A percentile compares a stretch with the other conserved stretches of the same genome.
These are phyloP conservation scores for Atherinomorus stipes DNA, from an alignment of 2,113 vertebrate genomes.

Conservation along the genomic window DNA sequence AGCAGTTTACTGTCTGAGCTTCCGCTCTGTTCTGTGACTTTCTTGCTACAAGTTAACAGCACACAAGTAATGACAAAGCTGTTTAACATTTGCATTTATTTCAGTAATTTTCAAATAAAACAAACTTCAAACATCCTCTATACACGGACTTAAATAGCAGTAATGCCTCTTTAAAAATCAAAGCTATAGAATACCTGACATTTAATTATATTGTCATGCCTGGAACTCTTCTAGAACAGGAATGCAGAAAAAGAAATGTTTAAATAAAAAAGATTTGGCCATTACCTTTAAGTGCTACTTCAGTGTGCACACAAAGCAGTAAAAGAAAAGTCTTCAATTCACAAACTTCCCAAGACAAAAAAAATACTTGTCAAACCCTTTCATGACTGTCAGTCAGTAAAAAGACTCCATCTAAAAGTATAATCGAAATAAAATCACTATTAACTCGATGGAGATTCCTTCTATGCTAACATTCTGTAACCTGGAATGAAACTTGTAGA, in stretches of 20 bases:
- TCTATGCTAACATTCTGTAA: not conserved
- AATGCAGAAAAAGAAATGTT: slow-evolving; percentile 34
- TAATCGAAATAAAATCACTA: not conserved
- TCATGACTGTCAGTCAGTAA: not conserved
- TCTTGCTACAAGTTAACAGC: not conserved
- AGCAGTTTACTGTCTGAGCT: no score
- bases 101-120: slow-evolving; percentile 7
- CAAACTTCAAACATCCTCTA: slow-evolving; percentile 23
- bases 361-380: not conserved
- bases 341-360: not conserved
- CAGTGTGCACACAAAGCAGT: slow-evolving; percentile 9
- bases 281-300: slow-evolving; percentile 3
- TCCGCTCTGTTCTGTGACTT: no score
- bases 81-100: slow-evolving; percentile 33
- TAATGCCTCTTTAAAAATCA: slow-evolving; percentile 36
- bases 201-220: slow-evolving; percentile 2
- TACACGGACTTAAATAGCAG: slow-evolving; percentile 15
- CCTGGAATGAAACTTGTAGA: slow-evolving; percentile 7
- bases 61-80: not conserved
- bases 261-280: slow-evolving; percentile 24
- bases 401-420: not conserved
- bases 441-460: not conserved
- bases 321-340: slow-evolving; percentile 3
- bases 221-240: slow-evolving; percentile 36
- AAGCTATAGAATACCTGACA: slow-evolving; percentile 7